Evolutionary conservation across 1,140 invertebrate genomes (phyloP).

Genomic region (Wasmannia auropunctata): DNA sequence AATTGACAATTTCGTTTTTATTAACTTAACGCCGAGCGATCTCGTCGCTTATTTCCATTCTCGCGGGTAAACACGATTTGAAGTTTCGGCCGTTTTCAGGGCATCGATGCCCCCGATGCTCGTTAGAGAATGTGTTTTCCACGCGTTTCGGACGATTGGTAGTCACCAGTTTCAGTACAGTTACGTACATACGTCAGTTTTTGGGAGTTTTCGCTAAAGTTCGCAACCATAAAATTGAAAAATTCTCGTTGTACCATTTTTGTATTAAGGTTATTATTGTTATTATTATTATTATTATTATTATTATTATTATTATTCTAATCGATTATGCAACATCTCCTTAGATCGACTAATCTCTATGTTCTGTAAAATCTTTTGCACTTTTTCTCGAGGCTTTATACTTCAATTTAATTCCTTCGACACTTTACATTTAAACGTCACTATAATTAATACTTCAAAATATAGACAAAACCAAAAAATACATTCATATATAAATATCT

Average conservation of each 20-base stretch:
- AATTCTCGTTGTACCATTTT: background rate
- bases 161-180: no score
- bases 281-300: no score
- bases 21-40: constrained; percentile 5
- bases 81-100: constrained; percentile 37
- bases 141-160: constrained; percentile 23
- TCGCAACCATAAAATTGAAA: background rate
- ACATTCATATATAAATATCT: background rate
- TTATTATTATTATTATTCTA: background rate
- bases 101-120: constrained; percentile 4
- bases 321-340: background rate
- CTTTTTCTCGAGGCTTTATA: background rate
- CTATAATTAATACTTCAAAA: background rate
- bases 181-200: background rate
- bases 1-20: constrained; percentile 30
- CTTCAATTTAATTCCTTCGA: background rate
- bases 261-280: background rate
- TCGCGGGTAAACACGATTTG: constrained; percentile 38
- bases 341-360: background rate
- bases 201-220: constrained; percentile 2
- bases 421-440: background rate
- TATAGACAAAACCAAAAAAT: background rate
- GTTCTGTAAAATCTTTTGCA: background rate
- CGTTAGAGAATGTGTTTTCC: constrained; percentile 38
- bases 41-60: constrained; percentile 37